Conservation (phyloP, 2,113 vertebrate genomes). For the Eptesicus fuscus region DNA sequence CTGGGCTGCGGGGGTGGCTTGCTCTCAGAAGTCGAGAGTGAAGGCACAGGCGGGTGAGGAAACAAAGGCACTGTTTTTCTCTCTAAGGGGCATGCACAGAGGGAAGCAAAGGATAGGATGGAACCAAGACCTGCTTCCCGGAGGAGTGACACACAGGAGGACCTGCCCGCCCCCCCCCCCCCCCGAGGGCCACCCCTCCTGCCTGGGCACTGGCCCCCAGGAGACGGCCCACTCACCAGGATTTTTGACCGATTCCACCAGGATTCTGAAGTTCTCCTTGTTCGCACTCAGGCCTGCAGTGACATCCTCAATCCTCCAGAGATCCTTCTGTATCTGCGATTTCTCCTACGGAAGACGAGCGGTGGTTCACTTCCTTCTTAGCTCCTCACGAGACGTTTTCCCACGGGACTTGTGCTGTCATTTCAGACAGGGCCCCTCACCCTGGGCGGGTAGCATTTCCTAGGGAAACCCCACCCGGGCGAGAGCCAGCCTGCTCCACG, state of each 20-base stretch:
- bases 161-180: rapidly evolving
- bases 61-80: slow-evolving; percentile 97
- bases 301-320: slow-evolving; percentile 98
- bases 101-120: neutral
- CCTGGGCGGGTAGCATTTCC: neutral
- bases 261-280: slow-evolving; percentile 95
- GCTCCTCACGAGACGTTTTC: neutral
- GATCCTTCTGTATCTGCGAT: slow-evolving; percentile 93
- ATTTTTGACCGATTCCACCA: slow-evolving; percentile 95
- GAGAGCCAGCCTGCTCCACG: neutral
- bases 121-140: neutral
- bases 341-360: slow-evolving; percentile 84
- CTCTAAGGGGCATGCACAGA: slow-evolving; percentile 80
- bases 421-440: neutral
- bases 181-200: neutral
- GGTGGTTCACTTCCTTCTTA: neutral
- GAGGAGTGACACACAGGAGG: neutral
- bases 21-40: slow-evolving; percentile 83
- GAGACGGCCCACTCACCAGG: slow-evolving; percentile 83
- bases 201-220: neutral
- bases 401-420: neutral
- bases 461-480: neutral
- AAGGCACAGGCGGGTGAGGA: slow-evolving; percentile 93
- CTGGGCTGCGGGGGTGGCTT: slow-evolving; percentile 81
- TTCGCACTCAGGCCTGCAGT: slow-evolving; percentile 94